Conservation (phyloP, 1,140 invertebrate species). For the Brachionus paranguensis region DNA sequence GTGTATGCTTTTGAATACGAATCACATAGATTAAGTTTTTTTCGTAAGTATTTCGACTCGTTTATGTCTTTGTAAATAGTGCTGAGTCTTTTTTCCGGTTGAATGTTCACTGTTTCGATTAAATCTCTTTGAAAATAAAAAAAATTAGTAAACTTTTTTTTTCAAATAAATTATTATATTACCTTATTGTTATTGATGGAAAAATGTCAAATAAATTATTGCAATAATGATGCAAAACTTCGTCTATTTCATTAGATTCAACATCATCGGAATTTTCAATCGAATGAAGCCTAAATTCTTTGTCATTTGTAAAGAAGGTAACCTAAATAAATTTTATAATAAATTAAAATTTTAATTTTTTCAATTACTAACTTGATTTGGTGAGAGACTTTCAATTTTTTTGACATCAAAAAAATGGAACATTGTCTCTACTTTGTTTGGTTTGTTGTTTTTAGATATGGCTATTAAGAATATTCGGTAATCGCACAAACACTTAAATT, state of each 20-base stretch:
- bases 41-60: background rate
- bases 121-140: slow-evolving; percentile 8
- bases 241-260: background rate
- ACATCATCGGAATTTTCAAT: background rate
- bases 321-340: background rate
- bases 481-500: slow-evolving; percentile 3
- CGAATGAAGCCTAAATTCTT: slow-evolving; percentile 15
- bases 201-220: slow-evolving; percentile 23
- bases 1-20: slow-evolving; percentile 35
- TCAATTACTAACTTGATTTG: background rate
- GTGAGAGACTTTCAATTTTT: background rate
- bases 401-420: slow-evolving; percentile 30
- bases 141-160: background rate
- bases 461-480: slow-evolving; percentile 13
- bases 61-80: slow-evolving; percentile 10
- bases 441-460: slow-evolving; percentile 9
- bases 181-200: slow-evolving; percentile 25
- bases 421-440: background rate
- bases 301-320: background rate
- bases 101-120: slow-evolving; percentile 30
- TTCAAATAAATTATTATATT: background rate
- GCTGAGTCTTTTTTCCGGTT: background rate
- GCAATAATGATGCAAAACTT: background rate
- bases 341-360: background rate
- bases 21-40: slow-evolving; percentile 3